These are phyloP conservation scores for Phalacrocorax aristotelis DNA, from an alignment of 2,113 vertebrate species.

Conservation along the genomic window DNA sequence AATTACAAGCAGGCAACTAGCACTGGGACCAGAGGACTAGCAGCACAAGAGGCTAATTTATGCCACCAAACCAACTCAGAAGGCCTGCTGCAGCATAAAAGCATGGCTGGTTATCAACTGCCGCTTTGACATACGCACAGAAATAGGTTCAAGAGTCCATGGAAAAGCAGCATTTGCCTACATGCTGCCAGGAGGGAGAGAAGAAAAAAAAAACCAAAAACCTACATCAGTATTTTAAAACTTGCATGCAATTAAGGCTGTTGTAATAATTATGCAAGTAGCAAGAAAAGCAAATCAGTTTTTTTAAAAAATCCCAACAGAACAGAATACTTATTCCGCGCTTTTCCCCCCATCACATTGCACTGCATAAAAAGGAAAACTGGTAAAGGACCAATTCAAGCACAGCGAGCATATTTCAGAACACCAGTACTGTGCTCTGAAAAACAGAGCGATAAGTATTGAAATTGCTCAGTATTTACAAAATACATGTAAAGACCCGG, in stretches of 20 bases:
- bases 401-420: background rate
- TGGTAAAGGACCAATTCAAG: background rate
- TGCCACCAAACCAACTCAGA: fast-evolving
- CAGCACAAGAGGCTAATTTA: fast-evolving
- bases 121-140: fast-evolving
- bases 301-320: background rate
- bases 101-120: fast-evolving
- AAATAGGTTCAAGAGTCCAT: background rate
- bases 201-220: too few relatives aligned
- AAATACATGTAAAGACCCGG: fast-evolving
- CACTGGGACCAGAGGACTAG: fast-evolving
- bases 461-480: background rate
- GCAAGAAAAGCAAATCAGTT: background rate
- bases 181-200: background rate
- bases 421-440: too few relatives aligned
- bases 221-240: background rate
- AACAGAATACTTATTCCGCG: background rate
- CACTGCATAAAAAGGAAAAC: background rate
- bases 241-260: background rate
- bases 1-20: background rate
- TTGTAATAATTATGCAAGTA: background rate
- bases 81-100: background rate
- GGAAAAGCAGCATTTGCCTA: background rate
- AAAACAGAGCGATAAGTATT: too few relatives aligned
- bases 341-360: background rate